phyloP scores from a whole-genome alignment of 2,797 vertebrate species.

The Sphenopsis melanotis region DNA sequence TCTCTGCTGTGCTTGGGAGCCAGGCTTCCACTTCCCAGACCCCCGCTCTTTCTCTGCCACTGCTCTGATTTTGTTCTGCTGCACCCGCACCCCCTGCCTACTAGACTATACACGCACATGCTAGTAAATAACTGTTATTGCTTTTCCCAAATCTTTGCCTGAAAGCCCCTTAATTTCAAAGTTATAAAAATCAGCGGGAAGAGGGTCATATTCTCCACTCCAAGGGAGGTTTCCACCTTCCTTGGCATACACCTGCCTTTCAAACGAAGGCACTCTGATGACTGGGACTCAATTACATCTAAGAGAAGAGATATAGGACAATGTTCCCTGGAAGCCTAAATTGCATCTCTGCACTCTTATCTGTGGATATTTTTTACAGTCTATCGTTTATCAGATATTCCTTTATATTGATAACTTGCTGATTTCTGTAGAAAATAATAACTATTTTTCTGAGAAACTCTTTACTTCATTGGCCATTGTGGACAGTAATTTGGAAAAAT shows the following conservation, averaged over 20 bases:
- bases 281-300: fast-evolving
- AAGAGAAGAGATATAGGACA: background rate
- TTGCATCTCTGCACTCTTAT: background rate
- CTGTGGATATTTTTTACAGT: background rate
- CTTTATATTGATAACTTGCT: background rate
- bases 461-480: background rate
- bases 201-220: background rate
- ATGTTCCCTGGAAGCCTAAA: background rate
- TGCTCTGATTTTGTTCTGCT: background rate
- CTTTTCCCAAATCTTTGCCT: background rate
- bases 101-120: too few relatives aligned
- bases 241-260: background rate
- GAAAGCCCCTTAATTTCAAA: background rate
- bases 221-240: background rate
- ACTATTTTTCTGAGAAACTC: background rate
- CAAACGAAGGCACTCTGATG: background rate
- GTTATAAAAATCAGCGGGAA: background rate
- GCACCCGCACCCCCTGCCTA: background rate
- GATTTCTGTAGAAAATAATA: background rate
- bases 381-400: background rate
- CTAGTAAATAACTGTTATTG: background rate
- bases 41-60: fast-evolving
- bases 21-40: too few relatives aligned
- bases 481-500: background rate
- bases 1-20: background rate